phyloP scores from a whole-genome alignment of 2,797 vertebrate genomes.

The Semaprochilodus insignis region DNA sequence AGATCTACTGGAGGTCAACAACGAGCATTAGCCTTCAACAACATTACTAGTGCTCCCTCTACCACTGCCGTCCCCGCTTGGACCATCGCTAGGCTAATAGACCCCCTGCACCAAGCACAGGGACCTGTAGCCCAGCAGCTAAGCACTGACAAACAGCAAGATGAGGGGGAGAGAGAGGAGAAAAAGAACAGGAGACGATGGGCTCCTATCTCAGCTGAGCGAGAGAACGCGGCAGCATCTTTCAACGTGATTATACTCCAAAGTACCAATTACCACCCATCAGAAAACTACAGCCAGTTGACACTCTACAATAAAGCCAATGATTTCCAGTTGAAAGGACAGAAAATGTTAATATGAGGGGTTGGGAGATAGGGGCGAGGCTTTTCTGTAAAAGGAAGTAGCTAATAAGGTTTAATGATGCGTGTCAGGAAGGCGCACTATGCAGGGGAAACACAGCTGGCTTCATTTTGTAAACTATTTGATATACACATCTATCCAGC shows the following conservation, averaged over 20 bases:
- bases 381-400: slow-evolving; percentile 99
- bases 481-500: slow-evolving; percentile 97
- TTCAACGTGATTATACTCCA: slow-evolving; percentile 95
- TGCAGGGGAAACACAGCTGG: slow-evolving; percentile 99
- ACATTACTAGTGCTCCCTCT: background rate
- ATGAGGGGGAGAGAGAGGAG: slow-evolving; percentile 65
- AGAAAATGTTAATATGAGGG: slow-evolving; percentile 99
- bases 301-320: slow-evolving; percentile 99
- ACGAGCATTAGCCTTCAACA: background rate
- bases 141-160: slow-evolving; percentile 28
- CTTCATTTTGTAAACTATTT: slow-evolving; percentile 99
- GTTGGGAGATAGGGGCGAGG: slow-evolving; percentile 93
- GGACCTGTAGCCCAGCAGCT: background rate
- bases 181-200: slow-evolving; percentile 26
- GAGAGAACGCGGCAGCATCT: slow-evolving; percentile 76
- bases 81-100: background rate
- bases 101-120: background rate
- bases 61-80: background rate
- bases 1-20: background rate
- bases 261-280: slow-evolving; percentile 97
- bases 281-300: slow-evolving; percentile 97
- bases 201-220: slow-evolving; percentile 17
- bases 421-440: slow-evolving; percentile 99
- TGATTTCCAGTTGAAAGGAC: slow-evolving; percentile 99
- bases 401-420: slow-evolving; percentile 99